Evolutionary conservation across 2,888 invertebrate species (phyloP).

Genomic region (Caenorhabditis doughertyi): DNA sequence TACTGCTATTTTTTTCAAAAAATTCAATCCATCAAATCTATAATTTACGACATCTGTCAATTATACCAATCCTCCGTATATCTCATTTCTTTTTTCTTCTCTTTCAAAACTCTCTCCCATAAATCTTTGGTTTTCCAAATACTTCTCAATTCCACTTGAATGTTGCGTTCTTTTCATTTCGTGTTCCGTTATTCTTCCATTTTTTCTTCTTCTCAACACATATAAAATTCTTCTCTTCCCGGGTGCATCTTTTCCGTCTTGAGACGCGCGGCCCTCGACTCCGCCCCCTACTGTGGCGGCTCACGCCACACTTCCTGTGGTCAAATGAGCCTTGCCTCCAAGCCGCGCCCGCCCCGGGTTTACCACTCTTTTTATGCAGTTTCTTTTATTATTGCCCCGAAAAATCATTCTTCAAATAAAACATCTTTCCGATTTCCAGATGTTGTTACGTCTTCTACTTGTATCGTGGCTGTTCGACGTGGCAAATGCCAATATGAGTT

Average conservation of each 20-base stretch:
- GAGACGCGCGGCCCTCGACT: conserved; percentile 32
- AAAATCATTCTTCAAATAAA: neutral
- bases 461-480: conserved; percentile 17
- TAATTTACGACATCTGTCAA: conserved; percentile 24
- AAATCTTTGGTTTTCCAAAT: conserved; percentile 27
- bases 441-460: conserved; percentile 46
- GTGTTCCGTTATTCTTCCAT: conserved; percentile 36
- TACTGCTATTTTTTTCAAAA: neutral
- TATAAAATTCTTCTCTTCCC: conserved; percentile 30
- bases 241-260: conserved; percentile 44
- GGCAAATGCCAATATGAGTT: conserved; percentile 56
- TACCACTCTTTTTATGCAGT: conserved; percentile 24
- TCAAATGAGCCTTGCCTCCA: conserved; percentile 58
- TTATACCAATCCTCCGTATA: neutral
- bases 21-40: conserved; percentile 28
- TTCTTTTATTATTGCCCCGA: conserved; percentile 1
- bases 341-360: neutral
- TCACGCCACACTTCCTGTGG: conserved; percentile 63
- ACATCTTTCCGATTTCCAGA: neutral
- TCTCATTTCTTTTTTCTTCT: neutral
- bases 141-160: conserved; percentile 32
- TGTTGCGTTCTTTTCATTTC: conserved; percentile 40
- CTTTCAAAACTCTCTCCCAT: conserved; percentile 6
- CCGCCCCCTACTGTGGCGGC: conserved; percentile 54
- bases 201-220: conserved; percentile 10